phyloP scores from a whole-genome alignment of 2,888 invertebrate species.

The Protophormia terraenovae region DNA sequence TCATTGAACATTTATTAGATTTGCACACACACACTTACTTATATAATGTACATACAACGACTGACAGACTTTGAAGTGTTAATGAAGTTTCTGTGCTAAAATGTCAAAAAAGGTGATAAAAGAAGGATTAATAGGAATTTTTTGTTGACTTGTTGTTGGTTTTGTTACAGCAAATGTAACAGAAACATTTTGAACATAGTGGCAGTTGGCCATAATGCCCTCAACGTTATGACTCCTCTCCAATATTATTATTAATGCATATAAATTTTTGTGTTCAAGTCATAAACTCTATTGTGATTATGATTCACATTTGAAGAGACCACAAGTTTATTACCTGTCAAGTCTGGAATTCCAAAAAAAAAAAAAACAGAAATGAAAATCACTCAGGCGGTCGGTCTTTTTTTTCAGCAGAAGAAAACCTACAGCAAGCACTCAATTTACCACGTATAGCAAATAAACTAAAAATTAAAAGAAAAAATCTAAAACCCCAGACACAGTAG shows the following conservation, averaged over 20 bases:
- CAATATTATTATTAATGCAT: conserved; percentile 27
- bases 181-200: conserved; percentile 13
- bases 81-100: conserved; percentile 53
- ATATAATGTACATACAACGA: neutral
- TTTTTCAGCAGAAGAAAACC: conserved; percentile 46
- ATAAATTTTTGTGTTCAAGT: conserved; percentile 28
- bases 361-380: no score
- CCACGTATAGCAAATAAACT: conserved; percentile 43
- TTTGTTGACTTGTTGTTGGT: no score
- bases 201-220: neutral
- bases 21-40: neutral
- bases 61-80: conserved; percentile 47
- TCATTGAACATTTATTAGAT: conserved; percentile 22
- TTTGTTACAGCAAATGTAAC: neutral
- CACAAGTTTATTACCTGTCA: conserved; percentile 67
- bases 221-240: conserved; percentile 15
- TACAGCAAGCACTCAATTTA: conserved; percentile 40
- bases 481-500: conserved; percentile 15
- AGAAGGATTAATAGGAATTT: conserved; percentile 46
- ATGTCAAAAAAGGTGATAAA: conserved; percentile 43
- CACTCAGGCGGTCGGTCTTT: conserved; percentile 46
- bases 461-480: conserved; percentile 1
- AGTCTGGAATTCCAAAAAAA: conserved; percentile 56
- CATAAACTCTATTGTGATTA: conserved; percentile 64
- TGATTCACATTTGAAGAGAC: conserved; percentile 63